These are phyloP conservation scores for Ophthalmolycus amberensis DNA, from an alignment of 2,113 vertebrate species.

Conservation along the genomic window DNA sequence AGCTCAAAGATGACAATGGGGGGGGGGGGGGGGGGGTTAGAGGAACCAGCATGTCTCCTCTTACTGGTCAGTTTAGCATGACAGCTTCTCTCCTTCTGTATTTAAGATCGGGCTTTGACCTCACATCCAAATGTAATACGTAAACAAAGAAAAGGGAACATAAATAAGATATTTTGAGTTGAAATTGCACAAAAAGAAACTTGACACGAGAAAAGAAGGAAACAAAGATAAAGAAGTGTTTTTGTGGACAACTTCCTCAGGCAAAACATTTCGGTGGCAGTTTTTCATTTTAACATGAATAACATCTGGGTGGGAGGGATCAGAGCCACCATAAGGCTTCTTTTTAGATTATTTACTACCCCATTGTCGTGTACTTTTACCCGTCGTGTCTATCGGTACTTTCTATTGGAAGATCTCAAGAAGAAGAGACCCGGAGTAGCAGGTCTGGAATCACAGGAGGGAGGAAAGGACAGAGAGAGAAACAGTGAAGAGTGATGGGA, in stretches of 20 bases:
- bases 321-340: slow-evolving; percentile 70
- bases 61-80: slow-evolving; percentile 2
- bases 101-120: slow-evolving; percentile 20
- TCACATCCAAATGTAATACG: slow-evolving; percentile 12
- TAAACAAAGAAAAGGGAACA: slow-evolving; percentile 20
- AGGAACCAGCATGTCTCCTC: not conserved
- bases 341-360: slow-evolving; percentile 20
- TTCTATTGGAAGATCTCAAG: slow-evolving; percentile 80
- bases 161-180: slow-evolving; percentile 32
- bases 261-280: slow-evolving; percentile 56
- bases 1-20: slow-evolving; percentile 17
- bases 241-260: slow-evolving; percentile 59
- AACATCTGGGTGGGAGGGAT: slow-evolving; percentile 57
- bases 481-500: slow-evolving; percentile 29
- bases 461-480: slow-evolving; percentile 41
- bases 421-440: slow-evolving; percentile 80
- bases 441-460: slow-evolving; percentile 81
- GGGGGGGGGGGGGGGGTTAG: not conserved
- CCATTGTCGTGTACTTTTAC: slow-evolving; percentile 63
- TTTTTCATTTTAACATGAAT: slow-evolving; percentile 64
- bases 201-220: not conserved
- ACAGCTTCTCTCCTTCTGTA: not conserved
- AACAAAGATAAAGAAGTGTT: not conserved
- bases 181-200: slow-evolving; percentile 27
- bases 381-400: slow-evolving; percentile 50